Base-by-base conservation (phyloP, 2,888 invertebrate species). In the Zele albiditarsus region DNA sequence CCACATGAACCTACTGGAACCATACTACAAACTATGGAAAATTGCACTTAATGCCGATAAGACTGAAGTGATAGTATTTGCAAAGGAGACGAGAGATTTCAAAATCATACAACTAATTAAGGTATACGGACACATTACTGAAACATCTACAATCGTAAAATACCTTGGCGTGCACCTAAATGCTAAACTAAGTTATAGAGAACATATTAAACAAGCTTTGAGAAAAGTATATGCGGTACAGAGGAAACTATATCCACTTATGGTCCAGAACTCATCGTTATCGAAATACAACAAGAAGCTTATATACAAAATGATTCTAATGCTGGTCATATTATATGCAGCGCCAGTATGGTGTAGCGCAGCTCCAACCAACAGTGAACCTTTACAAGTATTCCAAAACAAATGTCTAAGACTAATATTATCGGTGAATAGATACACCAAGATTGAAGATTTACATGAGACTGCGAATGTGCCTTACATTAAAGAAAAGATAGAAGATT, bases 161-260 rank as follows among this genome's bases (percentile, higher is more conserved):
- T 81, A 83, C 28, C 78, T 84, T 1, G 83, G 81, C 2, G 79
- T 83, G 0, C 38, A 66, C 8, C 71, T 84, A 14, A 82, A 83
- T 68, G 4, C 42, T 3, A 79, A 75, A 53, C 71, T 82, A 14
- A 80, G 66, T 23, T 84, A 74, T 38, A 74, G 31, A 27, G 28
- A 69, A 46, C 82, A 83, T 38, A 77, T 79, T 0, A 71, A 68
- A 6, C 10, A 73, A 10, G 65, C 69, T 4, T 31, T 53, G 0
- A 25, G 53, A 1, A 76, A 74, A 74, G 25, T 57, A 0, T 33
- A 71, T 10, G 46, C 46, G 4, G 1, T 67, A 0, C 69, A 62
- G 49, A 27, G 23, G 0, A 68, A 71, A 14, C 16, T 77, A 23
- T 68, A 77, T 33, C 74, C 46, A 16, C 28, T 77, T 6, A 62